Evolutionary conservation across 2,797 vertebrate genomes (phyloP).

Genomic region (Sebastes hubbsi): DNA sequence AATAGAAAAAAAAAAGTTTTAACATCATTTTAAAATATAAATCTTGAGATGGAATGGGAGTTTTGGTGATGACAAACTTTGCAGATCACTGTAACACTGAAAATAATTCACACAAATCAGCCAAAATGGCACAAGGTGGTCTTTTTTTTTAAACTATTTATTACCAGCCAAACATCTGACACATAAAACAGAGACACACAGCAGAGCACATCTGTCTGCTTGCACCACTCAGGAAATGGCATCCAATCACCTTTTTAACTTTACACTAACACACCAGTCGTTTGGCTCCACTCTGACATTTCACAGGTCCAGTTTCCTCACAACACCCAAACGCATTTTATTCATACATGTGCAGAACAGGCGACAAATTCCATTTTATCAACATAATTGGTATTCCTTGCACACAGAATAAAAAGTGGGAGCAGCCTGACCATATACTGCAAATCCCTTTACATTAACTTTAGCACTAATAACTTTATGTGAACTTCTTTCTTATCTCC

Average conservation of each 20-base stretch:
- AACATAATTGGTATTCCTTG: not conserved
- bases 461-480: conserved; percentile 5
- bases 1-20: not conserved
- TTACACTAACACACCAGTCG: conserved; percentile 29
- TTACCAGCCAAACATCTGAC: not conserved
- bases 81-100: not conserved
- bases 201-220: conserved; percentile 24
- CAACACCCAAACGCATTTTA: not conserved
- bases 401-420: not conserved
- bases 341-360: not conserved
- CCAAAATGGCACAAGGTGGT: conserved; percentile 2
- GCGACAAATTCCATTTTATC: not conserved
- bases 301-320: conserved; percentile 30
- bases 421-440: not conserved
- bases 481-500: conserved; percentile 3
- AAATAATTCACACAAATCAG: not conserved
- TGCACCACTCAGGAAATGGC: conserved; percentile 53
- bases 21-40: not conserved
- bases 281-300: conserved; percentile 43
- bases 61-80: not conserved
- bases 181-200: conserved; percentile 16
- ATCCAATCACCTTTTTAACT: conserved; percentile 48
- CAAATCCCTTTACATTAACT: not conserved
- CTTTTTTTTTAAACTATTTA: not conserved
- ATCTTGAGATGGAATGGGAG: not conserved